Evolutionary conservation across 2,113 vertebrate species (phyloP), one percentile per base, ranked within the genome.

Genomic region (Astur gentilis): DNA sequence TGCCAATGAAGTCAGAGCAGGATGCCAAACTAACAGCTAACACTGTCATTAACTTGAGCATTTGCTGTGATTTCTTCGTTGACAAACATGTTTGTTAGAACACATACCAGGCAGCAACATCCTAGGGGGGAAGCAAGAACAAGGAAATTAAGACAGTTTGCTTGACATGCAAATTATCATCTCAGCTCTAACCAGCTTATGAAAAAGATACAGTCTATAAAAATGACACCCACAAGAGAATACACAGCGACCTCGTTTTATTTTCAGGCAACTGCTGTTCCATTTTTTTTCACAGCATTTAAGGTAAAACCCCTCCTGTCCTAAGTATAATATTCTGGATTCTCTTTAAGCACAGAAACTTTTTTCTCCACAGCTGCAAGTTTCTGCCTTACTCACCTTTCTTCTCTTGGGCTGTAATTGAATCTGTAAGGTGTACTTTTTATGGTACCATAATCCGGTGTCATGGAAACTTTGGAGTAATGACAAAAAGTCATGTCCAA

Each of bases 51-150:
- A 95, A 79, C 78, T 95, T 40, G 34, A 83, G 58, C 70, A n/a
- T 96, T 96, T 94, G 89, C 77, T 95, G 87, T 91, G 94, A 95
- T 91, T 91, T 90, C 78, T 93, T 91, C 38, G 0, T 80, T 93
- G 89, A 95, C 87, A 97, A 97, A 96, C 83, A 95, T 77, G 78
- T 88, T 89, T 95, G 96, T 95, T 91, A 87, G 94, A 94, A 95
- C 54, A 96, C 75, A 85, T 75, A 89, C 49, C 90, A 94, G 61
- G 76, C 69, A 3, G 60, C 9, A 9, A 61, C 52, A 89, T 70
- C 94, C 44, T 88, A 29, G 11, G 44, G 87, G 57, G 21, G 66
- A 91, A 95, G 89, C 84, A 91, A 93, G 91, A 91, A 76, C 40
- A 82, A 80, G 94, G 73, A 95, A 95, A 93, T 96, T 84, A 95